Percentiles rank a stretch among this genome's conserved stretches.
Conservation (phyloP, 2,113 vertebrate genomes). For the Eulemur rufifrons region DNA sequence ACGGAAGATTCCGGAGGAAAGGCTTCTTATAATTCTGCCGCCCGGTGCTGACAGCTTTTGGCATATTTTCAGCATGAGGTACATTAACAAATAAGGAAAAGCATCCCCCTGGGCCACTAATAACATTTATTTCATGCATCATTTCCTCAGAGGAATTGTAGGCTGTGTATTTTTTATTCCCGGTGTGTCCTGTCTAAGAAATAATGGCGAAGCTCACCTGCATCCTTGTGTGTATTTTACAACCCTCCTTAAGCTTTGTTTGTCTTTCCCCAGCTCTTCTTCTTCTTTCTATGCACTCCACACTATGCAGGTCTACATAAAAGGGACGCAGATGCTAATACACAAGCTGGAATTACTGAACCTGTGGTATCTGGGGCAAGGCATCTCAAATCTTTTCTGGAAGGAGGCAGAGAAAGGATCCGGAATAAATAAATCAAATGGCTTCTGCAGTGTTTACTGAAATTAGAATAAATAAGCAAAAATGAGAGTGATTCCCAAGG, state of each 20-base stretch:
- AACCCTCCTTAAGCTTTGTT: not conserved
- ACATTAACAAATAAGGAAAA: slow-evolving; percentile 77
- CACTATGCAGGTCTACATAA: not conserved
- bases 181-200: slow-evolving; percentile 63
- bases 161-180: slow-evolving; percentile 63
- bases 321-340: not conserved
- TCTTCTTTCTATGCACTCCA: not conserved
- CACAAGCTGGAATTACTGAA: not conserved
- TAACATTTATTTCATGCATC: slow-evolving; percentile 79
- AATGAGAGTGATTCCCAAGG: not conserved
- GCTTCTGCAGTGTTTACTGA: not conserved
- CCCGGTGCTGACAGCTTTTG: slow-evolving; percentile 56
- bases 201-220: slow-evolving; percentile 70
- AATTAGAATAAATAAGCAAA: not conserved
- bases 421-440: not conserved
- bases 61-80: slow-evolving; percentile 69
- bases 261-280: not conserved
- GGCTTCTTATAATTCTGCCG: not conserved
- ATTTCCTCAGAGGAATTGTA: slow-evolving; percentile 73
- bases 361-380: not conserved
- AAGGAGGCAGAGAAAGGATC: not conserved
- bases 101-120: slow-evolving; percentile 73
- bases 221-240: slow-evolving; percentile 35
- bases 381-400: not conserved
- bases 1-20: not conserved